Percentiles rank a stretch among this genome's conserved stretches.
These are phyloP conservation scores for Oreochromis aureus DNA, from an alignment of 2,113 vertebrate species.

Conservation along the genomic window DNA sequence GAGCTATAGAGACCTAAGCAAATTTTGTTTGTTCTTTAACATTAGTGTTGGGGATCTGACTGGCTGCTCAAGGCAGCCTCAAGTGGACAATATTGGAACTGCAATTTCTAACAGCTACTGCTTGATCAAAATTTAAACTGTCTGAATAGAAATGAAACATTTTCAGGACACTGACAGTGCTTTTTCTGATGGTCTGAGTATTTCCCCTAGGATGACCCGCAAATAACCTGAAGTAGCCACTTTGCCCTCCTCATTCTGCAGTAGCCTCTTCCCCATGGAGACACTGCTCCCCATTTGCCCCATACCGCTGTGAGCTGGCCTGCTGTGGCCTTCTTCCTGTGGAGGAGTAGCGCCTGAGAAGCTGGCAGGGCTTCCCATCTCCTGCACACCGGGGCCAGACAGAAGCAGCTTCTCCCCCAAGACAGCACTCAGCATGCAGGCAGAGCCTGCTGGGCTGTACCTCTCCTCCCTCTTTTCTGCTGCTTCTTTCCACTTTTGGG, in stretches of 20 bases:
- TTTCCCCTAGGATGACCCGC: background rate
- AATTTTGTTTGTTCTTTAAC: background rate
- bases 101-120: background rate
- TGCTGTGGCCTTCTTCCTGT: slow-evolving; percentile 19
- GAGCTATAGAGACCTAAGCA: background rate
- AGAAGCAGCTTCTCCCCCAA: background rate
- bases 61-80: background rate
- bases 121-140: background rate
- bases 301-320: slow-evolving; percentile 23
- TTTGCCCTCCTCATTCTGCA: background rate
- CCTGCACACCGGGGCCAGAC: background rate
- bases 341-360: background rate
- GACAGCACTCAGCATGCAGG: background rate
- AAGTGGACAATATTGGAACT: background rate
- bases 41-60: background rate
- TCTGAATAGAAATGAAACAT: background rate
- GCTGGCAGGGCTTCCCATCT: slow-evolving; percentile 9
- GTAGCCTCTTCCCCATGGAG: background rate
- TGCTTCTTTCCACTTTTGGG: background rate
- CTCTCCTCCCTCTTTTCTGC: background rate
- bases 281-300: background rate
- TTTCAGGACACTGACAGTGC: background rate
- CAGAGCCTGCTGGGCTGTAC: background rate
- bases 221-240: background rate
- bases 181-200: background rate